Evolutionary conservation across 2,888 invertebrate species (phyloP).

Genomic region (Apodemia zela): DNA sequence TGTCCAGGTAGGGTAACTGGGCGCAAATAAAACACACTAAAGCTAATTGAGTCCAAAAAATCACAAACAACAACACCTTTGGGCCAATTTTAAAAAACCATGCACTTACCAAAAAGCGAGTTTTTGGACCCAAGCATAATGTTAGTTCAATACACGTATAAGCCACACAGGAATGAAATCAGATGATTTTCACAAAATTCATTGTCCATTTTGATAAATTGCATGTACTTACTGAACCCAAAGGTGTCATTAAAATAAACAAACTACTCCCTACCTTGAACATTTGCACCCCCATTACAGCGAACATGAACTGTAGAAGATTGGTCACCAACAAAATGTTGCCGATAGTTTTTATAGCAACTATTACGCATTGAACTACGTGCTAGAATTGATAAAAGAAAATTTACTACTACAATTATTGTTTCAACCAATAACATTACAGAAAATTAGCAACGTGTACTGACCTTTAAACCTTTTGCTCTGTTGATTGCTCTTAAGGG

Average conservation of each 20-base stretch:
- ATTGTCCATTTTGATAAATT: slow-evolving; percentile 4
- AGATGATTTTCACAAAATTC: slow-evolving; percentile 25
- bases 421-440: slow-evolving; percentile 18
- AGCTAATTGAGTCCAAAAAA: slow-evolving; percentile 75
- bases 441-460: slow-evolving; percentile 40
- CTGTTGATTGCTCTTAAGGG: slow-evolving; percentile 99
- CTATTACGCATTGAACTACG: slow-evolving; percentile 99
- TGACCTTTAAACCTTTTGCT: slow-evolving; percentile 99
- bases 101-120: slow-evolving; percentile 51
- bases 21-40: slow-evolving; percentile 67
- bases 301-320: slow-evolving; percentile 99
- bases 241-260: slow-evolving; percentile 60
- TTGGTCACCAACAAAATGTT: slow-evolving; percentile 99
- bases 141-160: slow-evolving; percentile 33
- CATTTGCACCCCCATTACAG: slow-evolving; percentile 99
- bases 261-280: slow-evolving; percentile 93
- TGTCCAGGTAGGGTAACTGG: slow-evolving; percentile 71
- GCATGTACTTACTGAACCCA: slow-evolving; percentile 47
- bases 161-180: slow-evolving; percentile 34
- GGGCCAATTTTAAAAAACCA: slow-evolving; percentile 49
- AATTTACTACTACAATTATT: slow-evolving; percentile 29
- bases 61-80: slow-evolving; percentile 74
- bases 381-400: slow-evolving; percentile 84
- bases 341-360: slow-evolving; percentile 99
- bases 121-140: slow-evolving; percentile 67